phyloP scores from a whole-genome alignment of 2,797 vertebrate species.

The Sebastes hubbsi region DNA sequence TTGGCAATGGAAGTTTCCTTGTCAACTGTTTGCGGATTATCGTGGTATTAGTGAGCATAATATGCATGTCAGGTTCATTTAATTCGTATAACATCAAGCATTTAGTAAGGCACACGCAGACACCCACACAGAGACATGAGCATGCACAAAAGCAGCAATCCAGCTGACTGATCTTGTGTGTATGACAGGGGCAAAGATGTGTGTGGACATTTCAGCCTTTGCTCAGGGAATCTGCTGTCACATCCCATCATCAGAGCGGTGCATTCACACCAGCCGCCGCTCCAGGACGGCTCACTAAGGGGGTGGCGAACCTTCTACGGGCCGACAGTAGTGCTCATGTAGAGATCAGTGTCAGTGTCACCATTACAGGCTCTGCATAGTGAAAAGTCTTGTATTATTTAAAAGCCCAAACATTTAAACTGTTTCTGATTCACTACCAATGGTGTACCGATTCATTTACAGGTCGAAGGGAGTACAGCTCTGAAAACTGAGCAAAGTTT shows the following conservation, averaged over 20 bases:
- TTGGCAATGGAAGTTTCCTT: background rate
- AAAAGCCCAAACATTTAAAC: background rate
- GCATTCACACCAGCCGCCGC: slow-evolving; percentile 50
- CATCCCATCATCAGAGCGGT: slow-evolving; percentile 61
- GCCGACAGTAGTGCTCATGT: slow-evolving; percentile 23
- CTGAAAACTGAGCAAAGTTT: background rate
- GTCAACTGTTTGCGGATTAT: slow-evolving; percentile 22
- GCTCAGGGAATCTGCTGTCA: slow-evolving; percentile 76
- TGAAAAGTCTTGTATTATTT: slow-evolving; percentile 22
- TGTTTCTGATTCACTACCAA: background rate
- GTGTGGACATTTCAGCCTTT: slow-evolving; percentile 69
- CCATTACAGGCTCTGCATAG: background rate
- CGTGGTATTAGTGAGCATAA: slow-evolving; percentile 31
- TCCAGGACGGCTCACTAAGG: slow-evolving; percentile 45
- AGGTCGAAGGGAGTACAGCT: background rate
- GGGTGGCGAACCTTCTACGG: slow-evolving; percentile 31
- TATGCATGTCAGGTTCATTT: slow-evolving; percentile 42
- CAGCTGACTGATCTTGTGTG: slow-evolving; percentile 29
- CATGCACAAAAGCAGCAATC: background rate
- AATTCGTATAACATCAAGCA: slow-evolving; percentile 13
- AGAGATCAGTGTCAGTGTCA: slow-evolving; percentile 33
- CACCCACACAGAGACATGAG: background rate
- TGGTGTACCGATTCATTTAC: background rate
- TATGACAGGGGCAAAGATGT: slow-evolving; percentile 66
- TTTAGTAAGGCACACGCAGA: background rate